Base-by-base conservation (phyloP, 2,113 vertebrate genomes). In the Scophthalmus maximus region DNA sequence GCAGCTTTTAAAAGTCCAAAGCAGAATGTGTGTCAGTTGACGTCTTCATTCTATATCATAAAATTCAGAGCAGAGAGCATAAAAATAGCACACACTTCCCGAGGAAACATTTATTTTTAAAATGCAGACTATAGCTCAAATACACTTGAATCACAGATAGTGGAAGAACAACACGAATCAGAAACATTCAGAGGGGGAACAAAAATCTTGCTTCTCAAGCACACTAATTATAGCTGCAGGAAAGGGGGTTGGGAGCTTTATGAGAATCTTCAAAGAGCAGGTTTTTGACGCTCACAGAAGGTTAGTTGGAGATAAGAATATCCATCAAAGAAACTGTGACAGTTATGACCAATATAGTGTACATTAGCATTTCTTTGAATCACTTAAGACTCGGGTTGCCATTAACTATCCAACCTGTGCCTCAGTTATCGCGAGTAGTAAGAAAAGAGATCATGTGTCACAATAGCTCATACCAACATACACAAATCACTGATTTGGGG, bases 1-100 rank as follows among this genome's bases (percentile, higher is more conserved):
- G 68, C 71, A 76, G 77, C 32, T 74, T 83, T 81, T 64, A 52
- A 75, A 79, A 79, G 76, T 55, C 74, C 60, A 22, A 26, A 70
- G 68, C 53, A 8, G 14, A 68, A 79, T 72, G 68, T 66, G 67
- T 85, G 69, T 73, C 78, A 78, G 66, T 70, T 53, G 27, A 66
- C 69, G 53, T 64, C 68, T 50, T 40, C 30, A 38, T 51, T 32
- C 67, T 63, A 51, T 32, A 69, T n/a, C 32, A 34, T 34, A 34
- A 5, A 34, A 6, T 34, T 34, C 32, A 34, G 32, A 34, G 32
- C 32, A 34, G 32, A 34, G 32, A 34, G 9, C 5, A 40, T 5
- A 22, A 40, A 56, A 74, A 64, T 23, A 55, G 49, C 50, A 53
- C 46, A 25, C 23, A 25, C 47, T 51, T 40, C 47, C 34, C 0